Conservation (phyloP, 2,888 invertebrate species). For the Asteroscopus sphinx region DNA sequence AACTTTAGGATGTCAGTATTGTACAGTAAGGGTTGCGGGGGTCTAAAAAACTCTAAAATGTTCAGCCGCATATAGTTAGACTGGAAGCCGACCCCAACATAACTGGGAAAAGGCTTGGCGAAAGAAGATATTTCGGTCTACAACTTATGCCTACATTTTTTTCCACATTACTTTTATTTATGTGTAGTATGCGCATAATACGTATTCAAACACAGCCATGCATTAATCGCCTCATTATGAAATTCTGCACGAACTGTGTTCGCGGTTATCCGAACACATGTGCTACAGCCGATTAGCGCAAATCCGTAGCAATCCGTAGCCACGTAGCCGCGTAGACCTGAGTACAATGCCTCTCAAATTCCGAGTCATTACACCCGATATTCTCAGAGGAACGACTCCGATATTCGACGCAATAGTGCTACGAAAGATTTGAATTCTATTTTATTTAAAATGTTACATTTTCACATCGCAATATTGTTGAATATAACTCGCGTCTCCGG, state of each 20-base stretch:
- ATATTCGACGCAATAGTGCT: no score
- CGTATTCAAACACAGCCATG: conserved; percentile 6
- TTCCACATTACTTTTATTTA: background rate
- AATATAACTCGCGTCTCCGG: conserved; percentile 15
- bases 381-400: no score
- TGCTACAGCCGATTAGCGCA: conserved; percentile 41
- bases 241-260: conserved; percentile 50
- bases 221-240: conserved; percentile 58
- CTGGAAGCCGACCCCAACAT: no score
- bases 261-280: conserved; percentile 37
- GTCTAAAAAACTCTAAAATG: no score
- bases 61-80: no score
- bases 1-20: no score
- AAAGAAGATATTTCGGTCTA: background rate
- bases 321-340: conserved; percentile 26
- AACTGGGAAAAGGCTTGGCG: no score
- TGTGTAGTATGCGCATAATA: no score
- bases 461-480: conserved; percentile 17
- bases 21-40: no score
- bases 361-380: conserved; percentile 28
- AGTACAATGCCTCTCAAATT: conserved; percentile 35
- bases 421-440: conserved; percentile 16
- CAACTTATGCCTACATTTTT: background rate
- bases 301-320: conserved; percentile 40
- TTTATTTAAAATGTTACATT: conserved; percentile 12